phyloP scores from a whole-genome alignment of 2,888 invertebrate species.

The Coremacera marginata region DNA sequence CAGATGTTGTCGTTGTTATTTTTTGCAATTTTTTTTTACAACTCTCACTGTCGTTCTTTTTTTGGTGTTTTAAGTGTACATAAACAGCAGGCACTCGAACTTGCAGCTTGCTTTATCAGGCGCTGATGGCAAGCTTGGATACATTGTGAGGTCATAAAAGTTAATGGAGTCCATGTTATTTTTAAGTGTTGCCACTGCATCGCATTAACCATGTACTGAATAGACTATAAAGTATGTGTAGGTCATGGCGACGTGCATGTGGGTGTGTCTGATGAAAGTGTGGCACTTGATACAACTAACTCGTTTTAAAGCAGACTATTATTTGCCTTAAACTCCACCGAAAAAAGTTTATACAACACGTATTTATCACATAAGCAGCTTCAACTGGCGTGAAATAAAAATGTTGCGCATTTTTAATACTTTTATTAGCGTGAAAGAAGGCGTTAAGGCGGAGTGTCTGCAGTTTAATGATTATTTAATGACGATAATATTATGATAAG shows the following conservation, averaged over 20 bases:
- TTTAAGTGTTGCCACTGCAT: constrained; percentile 33
- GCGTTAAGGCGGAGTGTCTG: too few species aligned
- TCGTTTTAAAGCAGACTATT: neutral
- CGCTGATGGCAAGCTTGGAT: neutral
- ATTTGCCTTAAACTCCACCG: neutral
- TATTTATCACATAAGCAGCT: too few species aligned
- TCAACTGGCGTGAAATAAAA: too few species aligned
- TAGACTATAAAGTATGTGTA: constrained; percentile 7
- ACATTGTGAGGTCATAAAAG: constrained; percentile 25
- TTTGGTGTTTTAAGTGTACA: too few species aligned
- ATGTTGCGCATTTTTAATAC: too few species aligned
- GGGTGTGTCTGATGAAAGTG: neutral
- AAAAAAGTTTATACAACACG: too few species aligned
- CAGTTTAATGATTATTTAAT: too few species aligned
- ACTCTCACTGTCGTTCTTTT: neutral
- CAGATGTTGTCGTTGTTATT: neutral
- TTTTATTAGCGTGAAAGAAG: too few species aligned
- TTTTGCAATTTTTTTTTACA: neutral
- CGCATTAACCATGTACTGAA: constrained; percentile 23
- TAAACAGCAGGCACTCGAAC: too few species aligned
- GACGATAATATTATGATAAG: too few species aligned
- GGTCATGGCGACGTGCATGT: neutral
- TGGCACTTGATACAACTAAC: neutral
- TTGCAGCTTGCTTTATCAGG: neutral
- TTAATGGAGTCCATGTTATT: constrained; percentile 34